Evolutionary conservation across 1,140 invertebrate genomes (phyloP).

Genomic region (Triops longicaudatus): DNA sequence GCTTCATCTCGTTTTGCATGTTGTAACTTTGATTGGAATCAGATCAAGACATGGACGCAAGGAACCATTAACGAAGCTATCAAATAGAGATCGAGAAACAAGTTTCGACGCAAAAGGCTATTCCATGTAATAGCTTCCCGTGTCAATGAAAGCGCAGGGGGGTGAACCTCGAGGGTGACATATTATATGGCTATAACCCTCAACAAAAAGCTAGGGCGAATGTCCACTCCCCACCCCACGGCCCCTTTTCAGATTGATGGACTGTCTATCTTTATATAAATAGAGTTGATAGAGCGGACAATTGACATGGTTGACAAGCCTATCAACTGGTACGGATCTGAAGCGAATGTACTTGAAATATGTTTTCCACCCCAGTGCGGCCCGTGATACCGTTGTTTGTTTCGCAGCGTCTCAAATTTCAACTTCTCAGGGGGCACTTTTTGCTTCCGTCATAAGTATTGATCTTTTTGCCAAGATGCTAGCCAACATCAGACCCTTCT

Average conservation of each 20-base stretch:
- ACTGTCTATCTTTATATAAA: neutral
- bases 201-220: neutral
- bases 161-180: neutral
- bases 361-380: neutral
- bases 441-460: neutral
- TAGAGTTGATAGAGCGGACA: neutral
- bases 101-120: neutral
- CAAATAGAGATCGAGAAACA: neutral
- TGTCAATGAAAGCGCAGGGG: neutral
- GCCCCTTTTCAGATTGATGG: neutral
- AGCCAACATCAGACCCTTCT: neutral
- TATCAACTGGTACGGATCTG: neutral
- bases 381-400: neutral
- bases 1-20: neutral
- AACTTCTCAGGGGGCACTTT: neutral
- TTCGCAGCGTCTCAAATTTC: neutral
- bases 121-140: neutral
- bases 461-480: neutral
- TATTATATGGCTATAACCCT: slow-evolving; percentile 8
- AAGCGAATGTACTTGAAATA: neutral
- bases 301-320: neutral
- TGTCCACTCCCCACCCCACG: neutral
- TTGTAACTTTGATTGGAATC: neutral
- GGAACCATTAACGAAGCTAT: neutral
- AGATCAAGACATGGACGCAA: neutral